Evolutionary conservation across 2,113 vertebrate genomes (phyloP).

Genomic region (Colinus virginianus): DNA sequence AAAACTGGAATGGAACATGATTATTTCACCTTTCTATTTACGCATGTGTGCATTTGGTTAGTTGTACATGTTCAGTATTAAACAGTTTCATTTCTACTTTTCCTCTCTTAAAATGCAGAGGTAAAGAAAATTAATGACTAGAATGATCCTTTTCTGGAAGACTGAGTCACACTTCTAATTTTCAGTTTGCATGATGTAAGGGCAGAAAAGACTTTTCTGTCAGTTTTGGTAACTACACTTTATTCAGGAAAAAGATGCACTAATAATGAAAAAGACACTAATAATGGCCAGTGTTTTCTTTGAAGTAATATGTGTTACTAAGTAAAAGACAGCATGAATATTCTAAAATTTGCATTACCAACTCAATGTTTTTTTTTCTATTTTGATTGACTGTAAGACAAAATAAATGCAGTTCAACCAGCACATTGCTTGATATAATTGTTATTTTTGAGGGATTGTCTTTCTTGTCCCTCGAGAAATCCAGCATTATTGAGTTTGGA

Average conservation of each 20-base stretch:
- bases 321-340: neutral
- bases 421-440: neutral
- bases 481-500: neutral
- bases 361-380: neutral
- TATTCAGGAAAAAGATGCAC: neutral
- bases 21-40: conserved; percentile 66
- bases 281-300: neutral
- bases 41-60: conserved; percentile 28
- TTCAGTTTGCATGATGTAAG: conserved; percentile 49
- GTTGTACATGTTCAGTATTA: neutral
- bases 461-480: conserved; percentile 26
- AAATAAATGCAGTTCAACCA: neutral
- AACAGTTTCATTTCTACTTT: conserved; percentile 40
- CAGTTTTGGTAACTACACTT: neutral
- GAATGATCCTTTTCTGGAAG: conserved; percentile 61
- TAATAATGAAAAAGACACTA: neutral
- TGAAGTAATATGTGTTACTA: neutral
- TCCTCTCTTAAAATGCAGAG: neutral
- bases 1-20: conserved; percentile 50
- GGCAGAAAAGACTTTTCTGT: conserved; percentile 12
- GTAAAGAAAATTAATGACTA: conserved; percentile 64
- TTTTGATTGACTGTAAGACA: conserved; percentile 1
- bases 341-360: neutral
- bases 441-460: neutral
- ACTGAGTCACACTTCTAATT: conserved; percentile 43